Conservation (phyloP, 2,113 vertebrate genomes). For the Cheirogaleus medius region DNA sequence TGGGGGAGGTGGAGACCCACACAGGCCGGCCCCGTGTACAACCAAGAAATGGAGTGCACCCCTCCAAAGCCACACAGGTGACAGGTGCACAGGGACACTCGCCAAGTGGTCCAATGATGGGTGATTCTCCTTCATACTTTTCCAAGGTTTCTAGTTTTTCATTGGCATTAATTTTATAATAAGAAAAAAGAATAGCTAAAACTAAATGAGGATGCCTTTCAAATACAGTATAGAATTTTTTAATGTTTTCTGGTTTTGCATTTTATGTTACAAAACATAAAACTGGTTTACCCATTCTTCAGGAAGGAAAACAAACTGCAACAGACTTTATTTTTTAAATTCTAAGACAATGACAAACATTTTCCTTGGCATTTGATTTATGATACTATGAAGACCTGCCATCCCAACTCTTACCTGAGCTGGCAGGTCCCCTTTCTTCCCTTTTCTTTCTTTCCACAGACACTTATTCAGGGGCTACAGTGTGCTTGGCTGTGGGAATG, state of each 20-base stretch:
- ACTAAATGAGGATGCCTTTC: not conserved
- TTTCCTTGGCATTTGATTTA: not conserved
- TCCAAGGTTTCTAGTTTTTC: not conserved
- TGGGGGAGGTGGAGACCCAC: too few species aligned
- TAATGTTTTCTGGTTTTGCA: not conserved
- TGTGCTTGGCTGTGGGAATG: not conserved
- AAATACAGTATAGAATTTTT: not conserved
- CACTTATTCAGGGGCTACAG: rapidly evolving
- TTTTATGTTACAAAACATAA: not conserved
- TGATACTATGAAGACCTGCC: not conserved
- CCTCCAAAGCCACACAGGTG: not conserved
- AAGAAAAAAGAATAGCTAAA: not conserved
- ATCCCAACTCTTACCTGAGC: not conserved
- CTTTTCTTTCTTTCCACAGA: not conserved
- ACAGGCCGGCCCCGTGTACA: too few species aligned
- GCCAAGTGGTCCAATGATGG: too few species aligned
- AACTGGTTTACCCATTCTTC: not conserved
- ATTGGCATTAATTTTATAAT: not conserved
- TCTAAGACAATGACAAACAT: not conserved
- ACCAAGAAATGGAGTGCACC: not conserved
- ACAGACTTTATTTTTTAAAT: not conserved
- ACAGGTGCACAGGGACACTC: not conserved
- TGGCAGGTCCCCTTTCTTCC: not conserved
- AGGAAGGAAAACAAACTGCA: not conserved
- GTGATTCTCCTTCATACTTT: not conserved